phyloP scores from a whole-genome alignment of 1,140 invertebrate genomes.

The Adoxophyes honmai region DNA sequence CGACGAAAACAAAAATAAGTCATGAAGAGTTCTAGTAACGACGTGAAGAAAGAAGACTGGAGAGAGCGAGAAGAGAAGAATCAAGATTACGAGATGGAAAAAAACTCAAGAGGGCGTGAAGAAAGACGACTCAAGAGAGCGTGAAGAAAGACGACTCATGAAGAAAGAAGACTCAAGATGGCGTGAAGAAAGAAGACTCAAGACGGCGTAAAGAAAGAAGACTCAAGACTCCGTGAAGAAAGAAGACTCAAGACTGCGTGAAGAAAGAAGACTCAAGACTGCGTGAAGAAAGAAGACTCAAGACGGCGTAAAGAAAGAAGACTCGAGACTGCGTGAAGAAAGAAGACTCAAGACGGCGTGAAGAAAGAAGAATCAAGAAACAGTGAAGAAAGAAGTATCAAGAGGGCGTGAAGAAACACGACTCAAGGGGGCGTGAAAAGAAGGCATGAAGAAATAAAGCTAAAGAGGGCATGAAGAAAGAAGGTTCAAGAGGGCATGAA shows the following conservation, averaged over 20 bases:
- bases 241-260: conserved; percentile 1
- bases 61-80: not conserved
- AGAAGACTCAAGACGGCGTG: not conserved
- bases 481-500: not conserved
- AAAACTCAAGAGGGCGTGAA: conserved; percentile 1
- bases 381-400: not conserved
- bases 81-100: no score
- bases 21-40: no score
- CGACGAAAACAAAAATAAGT: not conserved
- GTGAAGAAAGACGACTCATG: conserved; percentile 10
- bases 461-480: not conserved
- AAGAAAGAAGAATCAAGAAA: conserved; percentile 9
- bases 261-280: conserved; percentile 18
- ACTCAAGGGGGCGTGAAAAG: not conserved
- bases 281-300: conserved; percentile 14
- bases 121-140: not conserved
- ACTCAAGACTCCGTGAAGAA: not conserved
- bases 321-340: not conserved
- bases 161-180: conserved; percentile 11
- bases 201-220: not conserved
- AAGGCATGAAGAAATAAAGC: not conserved
- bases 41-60: conserved; percentile 1
- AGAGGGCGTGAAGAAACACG: not conserved
- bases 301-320: conserved; percentile 18
- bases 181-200: not conserved